Conservation (phyloP, 2,113 vertebrate species). For the Anser cygnoides region DNA sequence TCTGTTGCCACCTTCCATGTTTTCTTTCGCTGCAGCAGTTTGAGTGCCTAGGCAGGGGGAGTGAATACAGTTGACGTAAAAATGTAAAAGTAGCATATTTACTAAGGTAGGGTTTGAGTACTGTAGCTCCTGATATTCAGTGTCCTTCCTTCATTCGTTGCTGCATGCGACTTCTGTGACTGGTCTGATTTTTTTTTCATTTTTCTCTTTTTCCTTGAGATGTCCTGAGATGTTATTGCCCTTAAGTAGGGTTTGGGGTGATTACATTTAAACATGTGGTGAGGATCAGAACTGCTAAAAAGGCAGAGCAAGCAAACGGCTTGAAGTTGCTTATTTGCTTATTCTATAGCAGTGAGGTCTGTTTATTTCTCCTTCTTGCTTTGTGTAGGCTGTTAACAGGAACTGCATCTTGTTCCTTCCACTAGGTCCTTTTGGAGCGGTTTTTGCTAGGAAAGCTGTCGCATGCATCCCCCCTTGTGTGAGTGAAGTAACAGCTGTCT, state of each 20-base stretch:
- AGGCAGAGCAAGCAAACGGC: neutral
- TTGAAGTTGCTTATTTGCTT: neutral
- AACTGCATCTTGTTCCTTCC: neutral
- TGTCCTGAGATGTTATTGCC: neutral
- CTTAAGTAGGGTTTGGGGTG: neutral
- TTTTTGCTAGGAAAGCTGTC: neutral
- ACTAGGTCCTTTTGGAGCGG: neutral
- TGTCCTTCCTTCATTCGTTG: neutral
- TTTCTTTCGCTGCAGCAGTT: neutral
- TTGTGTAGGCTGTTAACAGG: neutral
- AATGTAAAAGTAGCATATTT: neutral
- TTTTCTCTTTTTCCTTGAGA: neutral
- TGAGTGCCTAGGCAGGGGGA: neutral
- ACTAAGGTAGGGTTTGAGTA: neutral
- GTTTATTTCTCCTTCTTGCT: neutral
- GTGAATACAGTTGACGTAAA: neutral
- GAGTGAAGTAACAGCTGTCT: constrained; percentile 23
- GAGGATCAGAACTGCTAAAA: neutral
- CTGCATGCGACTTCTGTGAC: neutral
- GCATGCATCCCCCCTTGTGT: neutral
- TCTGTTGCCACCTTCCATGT: neutral
- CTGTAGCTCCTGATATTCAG: neutral
- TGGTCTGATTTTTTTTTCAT: neutral
- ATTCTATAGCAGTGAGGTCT: neutral
- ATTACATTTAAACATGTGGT: neutral